Conservation (phyloP, 2,113 vertebrate genomes). For the Hipposideros armiger region DNA sequence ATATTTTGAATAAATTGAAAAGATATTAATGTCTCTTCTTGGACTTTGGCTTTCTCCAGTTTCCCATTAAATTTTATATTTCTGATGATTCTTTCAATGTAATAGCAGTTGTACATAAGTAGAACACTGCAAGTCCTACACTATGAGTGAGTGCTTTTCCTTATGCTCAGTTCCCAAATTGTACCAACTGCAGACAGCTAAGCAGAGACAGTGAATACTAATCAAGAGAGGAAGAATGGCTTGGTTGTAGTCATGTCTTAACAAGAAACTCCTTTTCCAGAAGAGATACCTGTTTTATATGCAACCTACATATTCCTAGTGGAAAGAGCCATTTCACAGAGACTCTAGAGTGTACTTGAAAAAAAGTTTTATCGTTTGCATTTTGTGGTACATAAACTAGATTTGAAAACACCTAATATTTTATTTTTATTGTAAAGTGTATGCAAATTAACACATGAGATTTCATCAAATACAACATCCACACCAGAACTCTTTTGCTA, state of each 20-base stretch:
- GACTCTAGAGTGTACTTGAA: neutral
- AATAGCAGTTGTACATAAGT: neutral
- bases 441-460: slow-evolving; percentile 1
- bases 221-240: neutral
- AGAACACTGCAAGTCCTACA: neutral
- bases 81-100: neutral
- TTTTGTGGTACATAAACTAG: neutral
- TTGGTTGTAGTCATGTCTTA: slow-evolving; percentile 20
- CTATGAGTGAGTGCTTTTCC: neutral
- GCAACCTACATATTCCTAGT: neutral
- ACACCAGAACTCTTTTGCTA: neutral
- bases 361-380: neutral
- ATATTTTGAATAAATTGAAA: slow-evolving; percentile 1
- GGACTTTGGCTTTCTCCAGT: slow-evolving; percentile 1
- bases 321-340: slow-evolving; percentile 21
- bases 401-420: neutral
- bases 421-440: neutral
- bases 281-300: slow-evolving; percentile 28
- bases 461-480: neutral
- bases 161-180: neutral
- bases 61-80: neutral
- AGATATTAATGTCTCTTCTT: neutral
- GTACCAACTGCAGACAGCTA: neutral
- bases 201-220: slow-evolving; percentile 18
- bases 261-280: slow-evolving; percentile 33